Evolutionary conservation across 1,140 invertebrate genomes (phyloP).

Genomic region (Matsumurasca onukii): DNA sequence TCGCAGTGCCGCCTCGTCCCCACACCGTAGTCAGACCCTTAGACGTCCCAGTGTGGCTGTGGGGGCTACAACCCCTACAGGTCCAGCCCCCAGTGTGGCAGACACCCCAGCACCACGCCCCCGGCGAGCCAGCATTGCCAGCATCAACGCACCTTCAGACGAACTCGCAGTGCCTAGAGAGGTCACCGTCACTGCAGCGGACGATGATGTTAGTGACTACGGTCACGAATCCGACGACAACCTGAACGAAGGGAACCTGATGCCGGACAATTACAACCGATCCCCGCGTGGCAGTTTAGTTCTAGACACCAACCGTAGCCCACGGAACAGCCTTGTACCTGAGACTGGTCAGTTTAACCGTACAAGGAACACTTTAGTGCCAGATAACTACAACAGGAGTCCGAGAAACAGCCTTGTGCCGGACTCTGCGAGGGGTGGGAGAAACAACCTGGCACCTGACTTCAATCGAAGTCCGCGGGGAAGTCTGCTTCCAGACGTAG

Average conservation of each 20-base stretch:
- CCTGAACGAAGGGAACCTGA: constrained; percentile 29
- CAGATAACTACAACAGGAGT: constrained; percentile 53
- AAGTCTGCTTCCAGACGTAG: constrained; percentile 47
- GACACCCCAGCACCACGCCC: constrained; percentile 46
- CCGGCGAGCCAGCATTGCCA: too few species aligned
- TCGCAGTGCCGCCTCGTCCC: constrained; percentile 61
- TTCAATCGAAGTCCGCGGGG: constrained; percentile 49
- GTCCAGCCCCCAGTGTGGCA: constrained; percentile 43
- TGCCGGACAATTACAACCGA: constrained; percentile 28
- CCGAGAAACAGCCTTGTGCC: constrained; percentile 62
- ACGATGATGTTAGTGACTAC: constrained; percentile 32
- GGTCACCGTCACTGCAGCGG: constrained; percentile 38
- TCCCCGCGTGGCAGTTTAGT: constrained; percentile 50
- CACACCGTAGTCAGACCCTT: constrained; percentile 46
- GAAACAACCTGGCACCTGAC: constrained; percentile 54
- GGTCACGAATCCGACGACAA: constrained; percentile 34
- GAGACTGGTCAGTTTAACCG: constrained; percentile 37
- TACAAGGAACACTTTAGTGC: constrained; percentile 53
- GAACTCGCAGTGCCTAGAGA: constrained; percentile 28
- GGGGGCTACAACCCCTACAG: constrained; percentile 49
- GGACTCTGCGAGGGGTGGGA: constrained; percentile 50
- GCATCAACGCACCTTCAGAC: constrained; percentile 20
- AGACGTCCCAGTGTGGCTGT: constrained; percentile 39
- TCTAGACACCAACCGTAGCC: constrained; percentile 53
- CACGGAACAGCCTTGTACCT: constrained; percentile 62